Evolutionary conservation across 53 echinoderm and acorn worm genomes (phyloP).

Genomic region (Antedon mediterranea): DNA sequence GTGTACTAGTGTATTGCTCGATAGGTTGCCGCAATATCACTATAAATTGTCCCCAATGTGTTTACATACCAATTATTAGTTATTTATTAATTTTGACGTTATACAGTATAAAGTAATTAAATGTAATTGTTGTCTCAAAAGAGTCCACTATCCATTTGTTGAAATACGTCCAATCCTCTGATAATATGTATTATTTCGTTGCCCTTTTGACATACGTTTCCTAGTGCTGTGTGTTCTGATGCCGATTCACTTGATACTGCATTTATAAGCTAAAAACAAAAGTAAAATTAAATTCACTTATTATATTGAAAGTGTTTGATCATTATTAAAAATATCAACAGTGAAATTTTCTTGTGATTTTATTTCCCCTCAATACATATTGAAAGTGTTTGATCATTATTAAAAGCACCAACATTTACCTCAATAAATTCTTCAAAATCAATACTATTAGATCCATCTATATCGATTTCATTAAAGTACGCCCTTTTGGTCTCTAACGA

Average conservation of each 20-base stretch:
- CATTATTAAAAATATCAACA: too few relatives aligned
- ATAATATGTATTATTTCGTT: conserved; percentile 12
- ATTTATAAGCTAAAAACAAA: conserved; percentile 31
- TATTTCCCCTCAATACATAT: too few relatives aligned
- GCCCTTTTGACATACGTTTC: conserved; percentile 16
- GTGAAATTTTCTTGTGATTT: too few relatives aligned
- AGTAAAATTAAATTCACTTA: too few relatives aligned
- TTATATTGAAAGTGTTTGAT: too few relatives aligned
- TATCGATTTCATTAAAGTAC: conserved; percentile 58
- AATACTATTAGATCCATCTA: conserved; percentile 64
- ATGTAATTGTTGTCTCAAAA: too few relatives aligned
- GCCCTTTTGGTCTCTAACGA: conserved; percentile 11
- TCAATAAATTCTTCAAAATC: conserved; percentile 78
- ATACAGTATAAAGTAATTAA: too few relatives aligned
- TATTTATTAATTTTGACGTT: too few relatives aligned
- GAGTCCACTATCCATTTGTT: conserved; percentile 32
- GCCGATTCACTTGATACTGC: conserved; percentile 13
- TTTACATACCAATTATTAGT: too few relatives aligned
- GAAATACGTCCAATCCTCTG: conserved; percentile 14
- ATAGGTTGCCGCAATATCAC: neutral
- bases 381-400: too few relatives aligned
- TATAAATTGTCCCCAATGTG: neutral
- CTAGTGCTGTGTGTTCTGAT: conserved; percentile 6
- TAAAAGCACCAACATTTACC: neutral
- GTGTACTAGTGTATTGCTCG: neutral